These are phyloP conservation scores for Pantelozetes paolii DNA, from an alignment of 2,888 invertebrate species.

Conservation along the genomic window DNA sequence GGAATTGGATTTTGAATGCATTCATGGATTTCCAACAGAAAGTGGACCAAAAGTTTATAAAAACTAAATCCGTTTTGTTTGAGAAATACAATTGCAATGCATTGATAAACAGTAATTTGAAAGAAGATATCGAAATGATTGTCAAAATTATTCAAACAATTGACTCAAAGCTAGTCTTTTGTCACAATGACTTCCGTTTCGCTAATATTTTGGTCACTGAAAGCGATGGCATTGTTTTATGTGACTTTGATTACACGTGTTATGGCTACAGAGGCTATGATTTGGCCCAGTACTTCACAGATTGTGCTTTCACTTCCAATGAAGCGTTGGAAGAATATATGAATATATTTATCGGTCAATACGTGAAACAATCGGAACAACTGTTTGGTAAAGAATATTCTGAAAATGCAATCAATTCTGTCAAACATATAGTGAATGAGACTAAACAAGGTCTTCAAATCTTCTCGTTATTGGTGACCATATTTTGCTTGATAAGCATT, in stretches of 20 bases:
- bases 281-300: neutral
- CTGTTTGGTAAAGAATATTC: neutral
- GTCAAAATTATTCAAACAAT: neutral
- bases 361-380: neutral
- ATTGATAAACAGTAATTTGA: constrained; percentile 21
- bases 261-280: constrained; percentile 30
- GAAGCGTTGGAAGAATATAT: neutral
- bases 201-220: constrained; percentile 23
- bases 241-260: constrained; percentile 20
- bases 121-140: constrained; percentile 33
- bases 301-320: neutral
- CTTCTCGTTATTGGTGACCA: too few relatives aligned
- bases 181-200: constrained; percentile 27
- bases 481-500: too few relatives aligned
- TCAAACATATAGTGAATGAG: neutral
- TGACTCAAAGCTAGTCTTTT: constrained; percentile 2
- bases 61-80: neutral
- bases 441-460: too few relatives aligned
- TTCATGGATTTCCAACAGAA: neutral
- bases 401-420: neutral
- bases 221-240: neutral
- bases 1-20: neutral
- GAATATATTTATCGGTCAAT: neutral
- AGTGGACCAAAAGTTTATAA: neutral
- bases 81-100: constrained; percentile 20